Percentiles rank a stretch among this genome's conserved stretches.
phyloP scores from a whole-genome alignment of 2,888 invertebrate genomes.

The Pyrgus malvae region DNA sequence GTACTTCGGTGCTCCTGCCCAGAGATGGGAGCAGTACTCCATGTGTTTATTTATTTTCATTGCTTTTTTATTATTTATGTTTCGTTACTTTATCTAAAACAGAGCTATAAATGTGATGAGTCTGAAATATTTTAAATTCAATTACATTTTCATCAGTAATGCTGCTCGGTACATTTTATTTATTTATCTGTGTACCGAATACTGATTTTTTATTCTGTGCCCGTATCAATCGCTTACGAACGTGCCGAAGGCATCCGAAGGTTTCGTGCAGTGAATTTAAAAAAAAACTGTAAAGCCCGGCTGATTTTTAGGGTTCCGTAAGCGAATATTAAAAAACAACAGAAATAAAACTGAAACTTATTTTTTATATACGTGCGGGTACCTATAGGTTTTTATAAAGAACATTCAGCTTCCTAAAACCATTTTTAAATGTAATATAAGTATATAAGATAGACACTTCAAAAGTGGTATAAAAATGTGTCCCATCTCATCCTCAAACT shows the following conservation, averaged over 20 bases:
- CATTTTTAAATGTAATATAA: too few species aligned
- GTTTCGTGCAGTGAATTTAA: constrained; percentile 26
- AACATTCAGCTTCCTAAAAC: too few species aligned
- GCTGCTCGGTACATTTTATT: constrained; percentile 4
- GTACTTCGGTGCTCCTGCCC: too few species aligned
- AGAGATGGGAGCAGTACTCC: too few species aligned
- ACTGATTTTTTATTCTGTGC: constrained; percentile 24
- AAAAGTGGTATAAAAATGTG: too few species aligned
- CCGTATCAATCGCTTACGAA: constrained; percentile 31
- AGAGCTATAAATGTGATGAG: neutral
- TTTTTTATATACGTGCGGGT: too few species aligned
- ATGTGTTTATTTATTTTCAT: too few species aligned
- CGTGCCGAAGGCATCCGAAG: constrained; percentile 3
- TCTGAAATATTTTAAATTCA: constrained; percentile 1
- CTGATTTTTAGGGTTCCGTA: neutral
- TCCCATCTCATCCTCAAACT: too few species aligned
- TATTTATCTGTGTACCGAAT: constrained; percentile 6
- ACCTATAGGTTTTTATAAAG: too few species aligned
- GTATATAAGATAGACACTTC: too few species aligned
- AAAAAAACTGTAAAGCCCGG: constrained; percentile 13
- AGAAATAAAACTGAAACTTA: too few species aligned
- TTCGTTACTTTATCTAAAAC: neutral
- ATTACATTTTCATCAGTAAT: constrained; percentile 9
- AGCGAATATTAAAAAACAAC: too few species aligned
- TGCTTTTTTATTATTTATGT: neutral